Conservation (phyloP, 2,888 invertebrate species). For the Chouioia cunea region DNA sequence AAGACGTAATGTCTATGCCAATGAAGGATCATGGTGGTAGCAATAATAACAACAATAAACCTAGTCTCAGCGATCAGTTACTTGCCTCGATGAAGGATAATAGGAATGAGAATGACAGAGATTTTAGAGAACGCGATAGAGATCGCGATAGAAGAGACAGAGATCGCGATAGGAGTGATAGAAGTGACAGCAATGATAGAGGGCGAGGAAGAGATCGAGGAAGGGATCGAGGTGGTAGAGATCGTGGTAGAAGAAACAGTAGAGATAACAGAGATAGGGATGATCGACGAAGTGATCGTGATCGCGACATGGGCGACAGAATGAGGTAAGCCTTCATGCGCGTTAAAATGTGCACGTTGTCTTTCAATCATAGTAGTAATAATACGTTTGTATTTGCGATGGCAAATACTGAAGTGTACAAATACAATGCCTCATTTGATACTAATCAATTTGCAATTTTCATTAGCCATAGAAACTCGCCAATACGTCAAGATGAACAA, state of each 20-base stretch:
- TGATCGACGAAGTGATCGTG: slow-evolving; percentile 62
- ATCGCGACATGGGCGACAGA: slow-evolving; percentile 53
- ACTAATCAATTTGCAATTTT: too few species aligned
- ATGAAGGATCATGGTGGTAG: slow-evolving; percentile 46
- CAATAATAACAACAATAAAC: slow-evolving; percentile 53
- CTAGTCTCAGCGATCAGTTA: slow-evolving; percentile 69
- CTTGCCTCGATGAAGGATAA: slow-evolving; percentile 71
- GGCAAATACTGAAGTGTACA: too few species aligned
- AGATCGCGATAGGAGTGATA: slow-evolving; percentile 58
- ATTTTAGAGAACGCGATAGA: slow-evolving; percentile 58
- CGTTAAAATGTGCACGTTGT: too few species aligned
- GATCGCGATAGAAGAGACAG: slow-evolving; percentile 60
- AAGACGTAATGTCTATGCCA: slow-evolving; percentile 70
- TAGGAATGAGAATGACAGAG: slow-evolving; percentile 53
- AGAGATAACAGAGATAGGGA: slow-evolving; percentile 60
- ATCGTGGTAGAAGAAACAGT: slow-evolving; percentile 63
- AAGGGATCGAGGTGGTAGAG: slow-evolving; percentile 62
- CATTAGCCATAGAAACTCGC: slow-evolving; percentile 48
- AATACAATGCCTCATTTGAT: too few species aligned
- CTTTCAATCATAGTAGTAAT: too few species aligned
- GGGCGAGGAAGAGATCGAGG: slow-evolving; percentile 61
- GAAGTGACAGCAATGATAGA: slow-evolving; percentile 54
- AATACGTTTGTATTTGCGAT: too few species aligned
- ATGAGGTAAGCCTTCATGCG: slow-evolving; percentile 38
- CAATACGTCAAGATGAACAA: slow-evolving; percentile 55